Evolutionary conservation across 2,113 vertebrate species (phyloP).

Genomic region (Clarias macrocephalus): DNA sequence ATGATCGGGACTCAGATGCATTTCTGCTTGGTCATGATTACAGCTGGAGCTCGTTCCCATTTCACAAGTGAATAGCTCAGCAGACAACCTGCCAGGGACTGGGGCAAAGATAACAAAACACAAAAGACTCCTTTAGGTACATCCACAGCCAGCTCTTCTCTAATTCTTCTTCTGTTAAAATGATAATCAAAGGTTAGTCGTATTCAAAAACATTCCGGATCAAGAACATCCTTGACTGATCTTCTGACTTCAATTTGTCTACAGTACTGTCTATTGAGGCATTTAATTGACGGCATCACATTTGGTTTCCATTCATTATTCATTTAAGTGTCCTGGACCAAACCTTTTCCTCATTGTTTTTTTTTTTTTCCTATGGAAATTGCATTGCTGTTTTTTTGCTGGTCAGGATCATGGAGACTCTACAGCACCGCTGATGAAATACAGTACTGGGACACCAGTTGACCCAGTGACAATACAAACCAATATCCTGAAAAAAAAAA

Average conservation of each 20-base stretch:
- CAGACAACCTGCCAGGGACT: not conserved
- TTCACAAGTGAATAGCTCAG: slow-evolving; percentile 37
- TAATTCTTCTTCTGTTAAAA: slow-evolving; percentile 11
- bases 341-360: not conserved
- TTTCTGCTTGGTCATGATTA: slow-evolving; percentile 34
- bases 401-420: not conserved
- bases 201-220: not conserved
- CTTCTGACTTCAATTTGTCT: not conserved
- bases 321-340: not conserved
- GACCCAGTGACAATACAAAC: not conserved
- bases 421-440: not conserved
- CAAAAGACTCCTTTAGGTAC: slow-evolving; percentile 33
- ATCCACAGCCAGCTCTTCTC: slow-evolving; percentile 25
- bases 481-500: not conserved
- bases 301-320: not conserved
- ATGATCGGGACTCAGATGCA: slow-evolving; percentile 25
- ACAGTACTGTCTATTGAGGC: not conserved
- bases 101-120: slow-evolving; percentile 20
- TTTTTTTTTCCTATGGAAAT: too few relatives aligned
- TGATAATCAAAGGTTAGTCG: not conserved
- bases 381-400: not conserved
- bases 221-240: not conserved
- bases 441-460: not conserved
- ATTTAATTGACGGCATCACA: not conserved
- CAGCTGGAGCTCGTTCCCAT: slow-evolving; percentile 34